Percentiles rank a stretch among this genome's conserved stretches.
phyloP scores from a whole-genome alignment of 2,888 invertebrate species.

The Branchellion lobata region DNA sequence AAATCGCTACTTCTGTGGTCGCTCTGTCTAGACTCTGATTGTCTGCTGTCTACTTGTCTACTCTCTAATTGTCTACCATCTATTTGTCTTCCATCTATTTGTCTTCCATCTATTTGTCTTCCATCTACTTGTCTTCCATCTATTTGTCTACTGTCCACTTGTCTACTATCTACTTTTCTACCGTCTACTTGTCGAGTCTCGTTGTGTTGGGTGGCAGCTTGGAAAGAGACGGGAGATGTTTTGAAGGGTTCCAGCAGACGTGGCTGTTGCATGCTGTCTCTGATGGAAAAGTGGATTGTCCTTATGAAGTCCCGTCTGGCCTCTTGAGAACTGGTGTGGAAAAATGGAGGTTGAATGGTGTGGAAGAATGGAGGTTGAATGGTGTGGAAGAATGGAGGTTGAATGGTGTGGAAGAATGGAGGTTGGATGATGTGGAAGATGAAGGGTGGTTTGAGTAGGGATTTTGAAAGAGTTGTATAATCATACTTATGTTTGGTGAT shows the following conservation, averaged over 20 bases:
- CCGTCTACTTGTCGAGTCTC: neutral
- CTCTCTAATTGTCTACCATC: neutral
- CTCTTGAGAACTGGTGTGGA: constrained; percentile 77
- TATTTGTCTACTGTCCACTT: neutral
- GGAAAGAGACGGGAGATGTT: neutral
- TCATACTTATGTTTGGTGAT: too few relatives aligned
- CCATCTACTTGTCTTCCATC: neutral
- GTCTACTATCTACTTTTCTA: neutral
- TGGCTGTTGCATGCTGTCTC: constrained; percentile 76
- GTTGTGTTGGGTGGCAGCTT: neutral
- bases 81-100: neutral
- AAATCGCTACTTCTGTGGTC: too few relatives aligned
- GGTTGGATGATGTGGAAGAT: too few relatives aligned
- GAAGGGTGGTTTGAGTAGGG: too few relatives aligned
- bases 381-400: too few relatives aligned
- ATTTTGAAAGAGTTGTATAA: too few relatives aligned
- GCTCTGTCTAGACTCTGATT: neutral
- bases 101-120: neutral
- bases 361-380: too few relatives aligned
- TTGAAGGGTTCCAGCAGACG: neutral
- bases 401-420: too few relatives aligned
- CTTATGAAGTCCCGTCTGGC: constrained; percentile 95
- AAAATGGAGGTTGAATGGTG: too few relatives aligned
- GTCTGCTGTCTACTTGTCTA: neutral
- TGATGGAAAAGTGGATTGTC: constrained; percentile 92